Base-by-base conservation (phyloP, 2,888 invertebrate genomes). In the Tenthredo scrophulariae region DNA sequence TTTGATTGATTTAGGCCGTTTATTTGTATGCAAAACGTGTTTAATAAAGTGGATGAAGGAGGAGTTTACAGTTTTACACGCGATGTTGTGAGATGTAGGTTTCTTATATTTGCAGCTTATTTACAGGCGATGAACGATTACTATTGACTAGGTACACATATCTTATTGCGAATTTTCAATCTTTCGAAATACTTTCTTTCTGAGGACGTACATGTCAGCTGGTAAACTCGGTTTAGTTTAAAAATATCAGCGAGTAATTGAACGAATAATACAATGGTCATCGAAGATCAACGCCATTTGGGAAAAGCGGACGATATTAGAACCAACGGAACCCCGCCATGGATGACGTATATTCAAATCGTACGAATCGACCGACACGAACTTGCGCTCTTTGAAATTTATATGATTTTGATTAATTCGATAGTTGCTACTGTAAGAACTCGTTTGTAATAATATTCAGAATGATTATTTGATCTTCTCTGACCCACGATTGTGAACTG, bases 251-350 rank as follows among this genome's bases (percentile, higher is more conserved):
- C 37, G n/a, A 33, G 37, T 3, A 37, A 18, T 72, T 72, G 70
- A 72, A 33, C 37, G n/a, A n/a, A 18, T 37, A n/a, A 72, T 22
- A 37, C 70, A n/a, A 72, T n/a, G 15, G 40, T 74, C 72, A 22
- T 43, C 4, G n/a, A 22, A n/a, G 22, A 22, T 40, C 40, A 46
- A 40, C 46, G 74, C 40, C 40, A 43, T 2, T 7, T 18, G 22
- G 26, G 43, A 40, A 26, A 22, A 22, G 4, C 22, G 74, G 40
- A 15, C 40, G 43, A 13, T 74, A 46, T 74, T n/a, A 54, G 62
- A 80, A 70, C 83, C 75, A 62, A 70, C 62, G 37, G 29, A 58
- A 40, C 13, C 65, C 62, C 85, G 82, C 50, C 22, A 54, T 58
- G n/a, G 84, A 67, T 62, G 13, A 29, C 62, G 26, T 67, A 33